These are phyloP conservation scores for Arctopsyche grandis DNA, from an alignment of 1,140 invertebrate genomes.

Conservation along the genomic window DNA sequence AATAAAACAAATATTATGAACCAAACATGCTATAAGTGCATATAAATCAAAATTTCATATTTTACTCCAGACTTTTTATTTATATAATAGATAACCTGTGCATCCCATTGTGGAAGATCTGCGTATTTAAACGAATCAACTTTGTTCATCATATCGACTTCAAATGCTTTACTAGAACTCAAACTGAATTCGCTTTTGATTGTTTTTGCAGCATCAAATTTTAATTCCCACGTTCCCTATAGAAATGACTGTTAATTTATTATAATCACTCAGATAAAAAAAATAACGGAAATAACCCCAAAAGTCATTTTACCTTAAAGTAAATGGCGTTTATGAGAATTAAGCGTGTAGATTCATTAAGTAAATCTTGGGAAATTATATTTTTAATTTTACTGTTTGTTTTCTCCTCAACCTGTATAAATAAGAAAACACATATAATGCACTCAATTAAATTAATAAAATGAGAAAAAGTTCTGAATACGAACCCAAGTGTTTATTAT, in stretches of 20 bases:
- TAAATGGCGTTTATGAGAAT: neutral
- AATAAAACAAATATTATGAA: neutral
- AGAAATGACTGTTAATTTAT: neutral
- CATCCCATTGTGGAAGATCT: neutral
- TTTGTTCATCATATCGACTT: neutral
- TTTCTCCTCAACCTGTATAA: neutral
- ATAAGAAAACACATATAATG: neutral
- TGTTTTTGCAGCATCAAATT: neutral
- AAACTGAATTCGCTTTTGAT: neutral
- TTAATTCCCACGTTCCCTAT: neutral
- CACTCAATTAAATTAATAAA: neutral
- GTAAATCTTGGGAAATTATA: neutral
- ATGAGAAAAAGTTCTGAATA: too few species aligned
- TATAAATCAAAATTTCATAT: neutral
- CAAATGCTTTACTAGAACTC: neutral
- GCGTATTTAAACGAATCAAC: neutral
- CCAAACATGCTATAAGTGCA: neutral
- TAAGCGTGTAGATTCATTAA: neutral
- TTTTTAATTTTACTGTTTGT: neutral
- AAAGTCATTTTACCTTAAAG: neutral
- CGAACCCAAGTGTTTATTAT: neutral
- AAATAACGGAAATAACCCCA: neutral
- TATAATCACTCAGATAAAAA: neutral
- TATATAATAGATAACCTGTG: neutral
- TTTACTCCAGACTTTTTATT: too few species aligned